Evolutionary conservation across 2,888 invertebrate species (phyloP).

Genomic region (Nephrocerus scutellatus): DNA sequence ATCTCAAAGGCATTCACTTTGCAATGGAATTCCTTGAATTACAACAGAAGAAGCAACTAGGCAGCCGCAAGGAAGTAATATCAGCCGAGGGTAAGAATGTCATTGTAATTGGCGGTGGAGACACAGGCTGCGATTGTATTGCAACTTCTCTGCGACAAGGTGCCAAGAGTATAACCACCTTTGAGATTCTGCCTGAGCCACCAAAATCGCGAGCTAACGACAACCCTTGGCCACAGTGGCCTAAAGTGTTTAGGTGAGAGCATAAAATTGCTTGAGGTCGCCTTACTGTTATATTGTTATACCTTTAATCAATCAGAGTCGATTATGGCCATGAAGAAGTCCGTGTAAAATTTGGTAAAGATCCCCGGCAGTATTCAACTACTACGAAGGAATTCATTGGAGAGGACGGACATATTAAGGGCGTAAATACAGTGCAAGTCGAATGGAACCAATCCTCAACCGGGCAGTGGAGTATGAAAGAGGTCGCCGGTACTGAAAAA

Average conservation of each 20-base stretch:
- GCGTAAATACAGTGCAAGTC: slow-evolving; percentile 83
- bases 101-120: slow-evolving; percentile 81
- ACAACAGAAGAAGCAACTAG: slow-evolving; percentile 93
- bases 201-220: slow-evolving; percentile 70
- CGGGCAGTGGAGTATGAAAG: slow-evolving; percentile 91
- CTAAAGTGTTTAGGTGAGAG: slow-evolving; percentile 74
- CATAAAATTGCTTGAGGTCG: no score
- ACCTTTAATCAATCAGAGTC: slow-evolving; percentile 57
- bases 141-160: slow-evolving; percentile 93
- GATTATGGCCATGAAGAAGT: slow-evolving; percentile 99
- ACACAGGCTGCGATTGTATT: slow-evolving; percentile 96
- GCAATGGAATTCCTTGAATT: slow-evolving; percentile 97
- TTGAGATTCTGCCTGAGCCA: slow-evolving; percentile 95
- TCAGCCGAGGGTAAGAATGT: slow-evolving; percentile 91
- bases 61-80: slow-evolving; percentile 55
- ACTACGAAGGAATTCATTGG: slow-evolving; percentile 92
- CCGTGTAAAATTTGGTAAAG: slow-evolving; percentile 79
- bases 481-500: slow-evolving; percentile 71
- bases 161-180: slow-evolving; percentile 79
- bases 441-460: slow-evolving; percentile 88
- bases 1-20: slow-evolving; percentile 89
- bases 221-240: slow-evolving; percentile 99
- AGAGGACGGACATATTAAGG: slow-evolving; percentile 82
- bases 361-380: slow-evolving; percentile 89
- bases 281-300: slow-evolving; percentile 1